Evolutionary conservation across 2,797 vertebrate genomes (phyloP).

Genomic region (Falco berigora): DNA sequence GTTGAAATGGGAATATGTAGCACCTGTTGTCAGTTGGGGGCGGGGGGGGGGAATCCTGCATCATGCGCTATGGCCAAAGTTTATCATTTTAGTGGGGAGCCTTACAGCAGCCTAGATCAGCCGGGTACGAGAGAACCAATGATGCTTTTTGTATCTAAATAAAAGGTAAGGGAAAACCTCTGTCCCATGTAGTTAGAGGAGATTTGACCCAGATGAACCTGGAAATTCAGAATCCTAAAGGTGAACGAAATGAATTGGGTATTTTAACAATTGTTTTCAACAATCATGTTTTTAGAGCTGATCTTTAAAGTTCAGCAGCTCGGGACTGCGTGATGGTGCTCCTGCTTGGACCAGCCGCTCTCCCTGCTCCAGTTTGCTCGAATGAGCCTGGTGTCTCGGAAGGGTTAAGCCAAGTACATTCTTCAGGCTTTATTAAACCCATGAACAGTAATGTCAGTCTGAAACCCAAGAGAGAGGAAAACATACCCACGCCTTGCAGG

Average conservation of each 20-base stretch:
- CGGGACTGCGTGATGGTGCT: neutral
- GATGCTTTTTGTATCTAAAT: neutral
- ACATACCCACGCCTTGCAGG: neutral
- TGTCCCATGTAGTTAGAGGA: neutral
- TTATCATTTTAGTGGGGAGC: neutral
- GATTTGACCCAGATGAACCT: neutral
- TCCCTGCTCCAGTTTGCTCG: neutral
- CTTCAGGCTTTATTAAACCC: conserved; percentile 26
- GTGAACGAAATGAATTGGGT: neutral
- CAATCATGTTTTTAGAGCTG: neutral
- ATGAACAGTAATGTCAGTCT: conserved; percentile 1
- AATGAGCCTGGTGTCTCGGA: neutral
- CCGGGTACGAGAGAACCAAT: neutral
- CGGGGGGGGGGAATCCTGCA: neutral
- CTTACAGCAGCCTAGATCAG: neutral
- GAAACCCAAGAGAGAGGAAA: neutral
- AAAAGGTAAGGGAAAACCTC: neutral
- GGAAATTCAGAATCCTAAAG: neutral
- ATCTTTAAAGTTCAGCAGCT: neutral
- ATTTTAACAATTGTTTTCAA: neutral
- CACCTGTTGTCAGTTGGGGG: neutral
- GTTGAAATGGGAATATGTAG: neutral
- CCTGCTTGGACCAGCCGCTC: neutral
- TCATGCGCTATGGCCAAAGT: neutral
- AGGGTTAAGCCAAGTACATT: neutral